Percentiles rank a stretch among this genome's conserved stretches.
These are phyloP conservation scores for Onthophagus sagittarius DNA, from an alignment of 2,888 invertebrate genomes.

Conservation along the genomic window DNA sequence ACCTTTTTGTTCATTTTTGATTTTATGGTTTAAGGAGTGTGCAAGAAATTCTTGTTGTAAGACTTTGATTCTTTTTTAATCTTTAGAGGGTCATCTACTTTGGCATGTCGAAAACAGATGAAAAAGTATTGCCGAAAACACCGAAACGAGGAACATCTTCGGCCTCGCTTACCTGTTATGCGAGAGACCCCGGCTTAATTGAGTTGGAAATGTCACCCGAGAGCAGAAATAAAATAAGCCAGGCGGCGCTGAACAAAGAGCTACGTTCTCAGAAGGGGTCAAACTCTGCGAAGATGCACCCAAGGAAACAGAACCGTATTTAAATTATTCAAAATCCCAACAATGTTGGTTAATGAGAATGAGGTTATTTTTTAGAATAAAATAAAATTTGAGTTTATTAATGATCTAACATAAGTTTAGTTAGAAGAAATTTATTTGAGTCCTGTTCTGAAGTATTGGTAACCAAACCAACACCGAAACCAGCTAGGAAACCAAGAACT, in stretches of 20 bases:
- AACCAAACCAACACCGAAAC: constrained; percentile 28
- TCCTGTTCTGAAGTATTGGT: too few species aligned
- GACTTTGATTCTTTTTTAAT: neutral
- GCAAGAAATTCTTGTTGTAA: neutral
- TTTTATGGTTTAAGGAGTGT: neutral
- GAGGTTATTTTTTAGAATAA: neutral
- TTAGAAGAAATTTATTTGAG: too few species aligned
- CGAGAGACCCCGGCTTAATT: constrained; percentile 39
- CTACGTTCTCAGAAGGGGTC: constrained; percentile 40
- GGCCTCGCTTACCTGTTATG: neutral
- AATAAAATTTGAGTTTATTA: too few species aligned
- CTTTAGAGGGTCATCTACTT: neutral
- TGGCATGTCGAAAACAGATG: neutral
- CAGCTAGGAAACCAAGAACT: constrained; percentile 40
- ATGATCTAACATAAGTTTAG: too few species aligned
- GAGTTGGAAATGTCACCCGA: constrained; percentile 46
- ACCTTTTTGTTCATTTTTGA: too few species aligned
- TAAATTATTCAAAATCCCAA: neutral
- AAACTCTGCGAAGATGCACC: neutral
- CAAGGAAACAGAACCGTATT: neutral
- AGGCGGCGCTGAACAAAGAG: constrained; percentile 41
- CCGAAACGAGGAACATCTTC: neutral
- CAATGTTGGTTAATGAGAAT: neutral
- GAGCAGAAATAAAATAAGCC: constrained; percentile 38
- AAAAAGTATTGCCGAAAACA: neutral